These are phyloP conservation scores for Lathamus discolor DNA, from an alignment of 2,113 vertebrate species.

Conservation along the genomic window DNA sequence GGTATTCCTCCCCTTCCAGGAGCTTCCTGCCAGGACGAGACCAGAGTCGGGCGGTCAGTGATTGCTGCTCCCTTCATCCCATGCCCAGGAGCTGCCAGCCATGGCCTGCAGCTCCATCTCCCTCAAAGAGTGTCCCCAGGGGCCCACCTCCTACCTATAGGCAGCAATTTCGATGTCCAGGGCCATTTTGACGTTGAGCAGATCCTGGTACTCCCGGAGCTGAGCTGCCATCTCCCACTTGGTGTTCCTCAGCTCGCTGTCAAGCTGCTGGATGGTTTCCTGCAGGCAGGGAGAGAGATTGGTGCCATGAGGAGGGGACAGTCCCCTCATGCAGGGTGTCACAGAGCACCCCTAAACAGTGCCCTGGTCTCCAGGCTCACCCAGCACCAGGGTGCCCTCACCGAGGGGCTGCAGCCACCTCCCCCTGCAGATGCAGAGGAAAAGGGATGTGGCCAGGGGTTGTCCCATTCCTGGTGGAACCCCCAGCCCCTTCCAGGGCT, in stretches of 20 bases:
- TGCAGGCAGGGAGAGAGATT: constrained; percentile 15
- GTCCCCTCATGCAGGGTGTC: not conserved
- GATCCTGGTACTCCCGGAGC: constrained; percentile 92
- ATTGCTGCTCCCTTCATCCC: not conserved
- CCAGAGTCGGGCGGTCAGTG: not conserved
- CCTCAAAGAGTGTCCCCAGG: not conserved
- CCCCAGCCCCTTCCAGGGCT: not conserved
- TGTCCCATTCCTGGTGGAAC: not conserved
- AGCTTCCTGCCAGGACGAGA: constrained; percentile 82
- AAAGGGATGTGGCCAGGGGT: not conserved
- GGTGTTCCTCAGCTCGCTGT: constrained; percentile 87
- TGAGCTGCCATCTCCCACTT: constrained; percentile 97
- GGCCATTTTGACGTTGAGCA: constrained; percentile 97
- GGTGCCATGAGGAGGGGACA: not conserved
- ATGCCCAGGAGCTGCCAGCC: not conserved
- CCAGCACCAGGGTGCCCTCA: not conserved
- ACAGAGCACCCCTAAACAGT: not conserved
- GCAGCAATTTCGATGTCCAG: constrained; percentile 95
- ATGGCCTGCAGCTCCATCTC: not conserved
- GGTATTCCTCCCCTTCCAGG: constrained; percentile 91
- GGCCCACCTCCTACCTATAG: constrained; percentile 80
- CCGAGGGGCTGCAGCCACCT: not conserved
- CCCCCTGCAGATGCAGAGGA: not conserved
- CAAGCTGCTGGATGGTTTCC: constrained; percentile 91
- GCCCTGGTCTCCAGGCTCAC: not conserved